phyloP scores from a whole-genome alignment of 2,888 invertebrate species.

The Drosophila ustulata region DNA sequence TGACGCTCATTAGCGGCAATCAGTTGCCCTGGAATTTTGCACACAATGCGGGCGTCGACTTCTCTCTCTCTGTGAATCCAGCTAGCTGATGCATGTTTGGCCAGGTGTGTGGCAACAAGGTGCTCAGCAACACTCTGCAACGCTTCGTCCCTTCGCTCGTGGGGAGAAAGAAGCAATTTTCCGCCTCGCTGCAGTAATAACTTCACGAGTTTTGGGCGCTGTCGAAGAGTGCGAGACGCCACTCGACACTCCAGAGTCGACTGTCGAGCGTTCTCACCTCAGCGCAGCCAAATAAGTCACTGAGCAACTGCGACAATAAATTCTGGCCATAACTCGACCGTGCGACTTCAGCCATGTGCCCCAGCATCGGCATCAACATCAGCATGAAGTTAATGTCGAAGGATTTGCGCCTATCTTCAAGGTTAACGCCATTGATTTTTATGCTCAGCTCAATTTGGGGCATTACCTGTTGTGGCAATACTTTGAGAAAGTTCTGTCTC shows the following conservation, averaged over 20 bases:
- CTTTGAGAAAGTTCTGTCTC: background rate
- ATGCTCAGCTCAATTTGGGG: background rate
- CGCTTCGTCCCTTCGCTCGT: slow-evolving; percentile 44
- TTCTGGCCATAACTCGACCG: slow-evolving; percentile 30
- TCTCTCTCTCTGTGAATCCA: slow-evolving; percentile 34
- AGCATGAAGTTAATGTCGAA: background rate
- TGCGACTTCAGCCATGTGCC: slow-evolving; percentile 15
- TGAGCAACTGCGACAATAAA: slow-evolving; percentile 46
- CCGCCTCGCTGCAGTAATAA: slow-evolving; percentile 72
- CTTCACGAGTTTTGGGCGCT: slow-evolving; percentile 47
- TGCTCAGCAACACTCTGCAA: slow-evolving; percentile 13
- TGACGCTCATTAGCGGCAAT: slow-evolving; percentile 74
- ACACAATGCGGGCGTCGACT: slow-evolving; percentile 41
- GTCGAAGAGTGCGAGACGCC: slow-evolving; percentile 24
- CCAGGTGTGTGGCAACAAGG: background rate
- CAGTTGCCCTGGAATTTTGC: slow-evolving; percentile 39
- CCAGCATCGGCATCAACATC: slow-evolving; percentile 4
- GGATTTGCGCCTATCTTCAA: background rate
- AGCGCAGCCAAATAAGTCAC: slow-evolving; percentile 45
- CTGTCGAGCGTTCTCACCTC: background rate
- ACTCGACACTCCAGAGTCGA: background rate
- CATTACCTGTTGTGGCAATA: background rate
- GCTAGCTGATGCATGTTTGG: slow-evolving; percentile 30
- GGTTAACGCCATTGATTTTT: background rate
- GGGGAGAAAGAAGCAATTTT: slow-evolving; percentile 75